Percentiles rank a stretch among this genome's conserved stretches.
Conservation (phyloP, 2,113 vertebrate species). For the Danio rerio region DNA sequence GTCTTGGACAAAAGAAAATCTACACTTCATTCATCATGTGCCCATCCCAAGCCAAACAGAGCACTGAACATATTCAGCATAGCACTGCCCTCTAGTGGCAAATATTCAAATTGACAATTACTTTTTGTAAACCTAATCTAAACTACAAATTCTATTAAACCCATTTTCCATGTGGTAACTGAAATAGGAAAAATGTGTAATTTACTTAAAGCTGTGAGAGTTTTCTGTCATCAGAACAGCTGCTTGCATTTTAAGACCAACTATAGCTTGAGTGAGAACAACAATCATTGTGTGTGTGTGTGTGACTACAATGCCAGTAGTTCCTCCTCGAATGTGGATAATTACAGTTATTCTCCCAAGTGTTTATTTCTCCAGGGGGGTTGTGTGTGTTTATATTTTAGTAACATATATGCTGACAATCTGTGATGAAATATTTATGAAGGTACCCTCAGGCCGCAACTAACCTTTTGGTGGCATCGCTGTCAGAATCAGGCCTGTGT, state of each 20-base stretch:
- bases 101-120: background rate
- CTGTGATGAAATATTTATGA: background rate
- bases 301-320: background rate
- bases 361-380: background rate
- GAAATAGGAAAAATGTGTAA: background rate
- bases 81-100: constrained; percentile 24
- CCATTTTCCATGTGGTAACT: background rate
- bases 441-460: constrained; percentile 18
- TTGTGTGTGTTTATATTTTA: background rate
- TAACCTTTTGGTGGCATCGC: constrained; percentile 46
- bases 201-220: background rate
- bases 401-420: constrained; percentile 17
- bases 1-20: background rate
- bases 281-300: background rate
- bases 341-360: background rate
- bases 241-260: constrained; percentile 6
- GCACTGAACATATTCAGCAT: background rate
- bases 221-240: constrained; percentile 21
- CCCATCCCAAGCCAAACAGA: background rate
- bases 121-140: background rate
- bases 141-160: background rate
- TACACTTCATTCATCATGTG: background rate
- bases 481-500: constrained; percentile 22
- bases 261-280: background rate
- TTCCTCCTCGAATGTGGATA: constrained; percentile 6